A percentile compares a stretch with the other conserved stretches of the same genome.
phyloP scores from a whole-genome alignment of 2,888 invertebrate genomes.

The Antheraea assamensis region DNA sequence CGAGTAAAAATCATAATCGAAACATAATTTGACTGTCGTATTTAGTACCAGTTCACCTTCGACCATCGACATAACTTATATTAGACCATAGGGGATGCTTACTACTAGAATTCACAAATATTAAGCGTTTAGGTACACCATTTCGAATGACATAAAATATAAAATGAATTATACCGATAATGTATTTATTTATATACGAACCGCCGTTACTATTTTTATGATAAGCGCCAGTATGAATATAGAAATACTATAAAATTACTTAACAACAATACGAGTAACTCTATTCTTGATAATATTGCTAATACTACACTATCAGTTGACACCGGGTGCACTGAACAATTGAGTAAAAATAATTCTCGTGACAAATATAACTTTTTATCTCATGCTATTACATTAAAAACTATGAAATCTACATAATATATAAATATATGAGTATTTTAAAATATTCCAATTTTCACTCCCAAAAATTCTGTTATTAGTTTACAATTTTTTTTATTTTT shows the following conservation, averaged over 20 bases:
- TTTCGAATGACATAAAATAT: too few relatives aligned
- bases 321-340: slow-evolving; percentile 40
- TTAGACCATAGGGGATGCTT: neutral
- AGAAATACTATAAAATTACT: slow-evolving; percentile 14
- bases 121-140: too few relatives aligned
- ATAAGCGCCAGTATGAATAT: neutral
- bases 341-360: slow-evolving; percentile 57
- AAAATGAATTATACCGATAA: too few relatives aligned
- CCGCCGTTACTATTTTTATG: neutral
- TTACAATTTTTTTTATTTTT: neutral
- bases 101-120: neutral
- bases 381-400: slow-evolving; percentile 33
- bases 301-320: slow-evolving; percentile 37
- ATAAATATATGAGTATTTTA: neutral
- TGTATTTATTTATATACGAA: neutral
- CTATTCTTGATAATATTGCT: slow-evolving; percentile 32
- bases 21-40: too few relatives aligned
- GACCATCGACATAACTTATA: neutral
- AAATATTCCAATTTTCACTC: neutral
- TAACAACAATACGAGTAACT: slow-evolving; percentile 17
- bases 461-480: neutral
- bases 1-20: too few relatives aligned
- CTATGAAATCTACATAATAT: neutral
- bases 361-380: slow-evolving; percentile 57
- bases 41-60: neutral